Conservation (phyloP, 1,140 invertebrate species). For the Mizuhopecten yessoensis region DNA sequence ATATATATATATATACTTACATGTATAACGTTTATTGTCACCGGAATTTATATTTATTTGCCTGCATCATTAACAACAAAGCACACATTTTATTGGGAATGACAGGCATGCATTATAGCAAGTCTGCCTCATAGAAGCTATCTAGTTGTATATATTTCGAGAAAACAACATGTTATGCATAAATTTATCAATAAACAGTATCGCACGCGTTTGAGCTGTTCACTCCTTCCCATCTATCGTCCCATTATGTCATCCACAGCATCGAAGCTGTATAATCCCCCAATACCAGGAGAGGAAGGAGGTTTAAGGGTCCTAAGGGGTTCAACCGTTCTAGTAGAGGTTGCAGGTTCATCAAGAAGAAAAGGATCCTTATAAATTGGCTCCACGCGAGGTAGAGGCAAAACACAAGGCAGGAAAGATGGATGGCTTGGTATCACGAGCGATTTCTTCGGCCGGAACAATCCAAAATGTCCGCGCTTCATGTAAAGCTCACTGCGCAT, state of each 20-base stretch:
- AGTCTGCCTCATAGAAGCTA: too few species aligned
- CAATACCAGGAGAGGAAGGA: background rate
- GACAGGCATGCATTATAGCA: too few species aligned
- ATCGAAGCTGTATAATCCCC: conserved; percentile 20
- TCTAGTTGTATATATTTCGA: too few species aligned
- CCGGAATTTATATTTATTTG: too few species aligned
- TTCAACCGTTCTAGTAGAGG: background rate
- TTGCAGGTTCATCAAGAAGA: background rate
- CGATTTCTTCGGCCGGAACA: conserved; percentile 6
- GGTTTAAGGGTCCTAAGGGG: conserved; percentile 1
- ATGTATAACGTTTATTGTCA: too few species aligned
- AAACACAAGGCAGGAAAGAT: background rate
- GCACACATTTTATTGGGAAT: too few species aligned
- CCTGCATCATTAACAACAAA: too few species aligned
- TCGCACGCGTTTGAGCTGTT: too few species aligned
- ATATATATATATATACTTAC: too few species aligned
- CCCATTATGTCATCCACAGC: background rate
- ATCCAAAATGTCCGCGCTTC: background rate
- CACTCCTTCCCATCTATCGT: background rate
- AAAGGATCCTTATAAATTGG: background rate
- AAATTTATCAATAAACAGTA: too few species aligned
- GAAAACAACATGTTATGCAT: too few species aligned
- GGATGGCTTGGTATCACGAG: conserved; percentile 9
- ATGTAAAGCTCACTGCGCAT: conserved; percentile 32
- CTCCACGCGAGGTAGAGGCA: background rate